A percentile compares a stretch with the other conserved stretches of the same genome.
These are phyloP conservation scores for Stictonetta naevosa DNA, from an alignment of 2,113 vertebrate genomes.

Conservation along the genomic window DNA sequence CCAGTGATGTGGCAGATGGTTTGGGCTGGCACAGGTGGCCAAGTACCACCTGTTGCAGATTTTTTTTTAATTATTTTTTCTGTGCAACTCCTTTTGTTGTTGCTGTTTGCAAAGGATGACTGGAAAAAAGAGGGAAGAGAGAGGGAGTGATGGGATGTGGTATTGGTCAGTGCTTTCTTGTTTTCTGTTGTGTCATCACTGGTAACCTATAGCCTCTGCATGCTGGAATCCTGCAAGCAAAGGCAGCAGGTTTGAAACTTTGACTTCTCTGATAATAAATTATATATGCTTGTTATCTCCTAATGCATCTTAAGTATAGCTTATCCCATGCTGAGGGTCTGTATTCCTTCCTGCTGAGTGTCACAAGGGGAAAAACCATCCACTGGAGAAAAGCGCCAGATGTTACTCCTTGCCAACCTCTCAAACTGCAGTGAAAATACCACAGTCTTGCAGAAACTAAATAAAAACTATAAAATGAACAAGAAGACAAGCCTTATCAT, in stretches of 20 bases:
- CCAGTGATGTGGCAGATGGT: constrained; percentile 43
- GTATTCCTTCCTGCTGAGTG: background rate
- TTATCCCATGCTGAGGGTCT: background rate
- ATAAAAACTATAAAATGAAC: too few relatives aligned
- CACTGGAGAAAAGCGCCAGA: background rate
- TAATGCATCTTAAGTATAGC: background rate
- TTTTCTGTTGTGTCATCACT: background rate
- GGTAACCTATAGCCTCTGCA: background rate
- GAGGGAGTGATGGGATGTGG: background rate
- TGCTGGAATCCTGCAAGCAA: background rate
- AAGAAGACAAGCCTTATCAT: too few relatives aligned
- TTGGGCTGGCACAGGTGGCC: background rate
- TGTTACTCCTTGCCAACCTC: background rate
- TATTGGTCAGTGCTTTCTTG: background rate
- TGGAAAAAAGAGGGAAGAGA: background rate
- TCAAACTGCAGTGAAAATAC: background rate
- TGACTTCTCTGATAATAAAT: background rate
- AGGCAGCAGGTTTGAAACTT: background rate
- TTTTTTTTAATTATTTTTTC: background rate
- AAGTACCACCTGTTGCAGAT: constrained; percentile 28
- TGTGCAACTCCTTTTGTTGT: background rate
- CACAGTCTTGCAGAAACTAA: too few relatives aligned
- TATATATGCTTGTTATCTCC: background rate
- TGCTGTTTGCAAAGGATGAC: background rate
- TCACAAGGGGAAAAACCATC: background rate